Evolutionary conservation across 2,113 vertebrate species (phyloP).

Genomic region (Tricholaema leucomelas): DNA sequence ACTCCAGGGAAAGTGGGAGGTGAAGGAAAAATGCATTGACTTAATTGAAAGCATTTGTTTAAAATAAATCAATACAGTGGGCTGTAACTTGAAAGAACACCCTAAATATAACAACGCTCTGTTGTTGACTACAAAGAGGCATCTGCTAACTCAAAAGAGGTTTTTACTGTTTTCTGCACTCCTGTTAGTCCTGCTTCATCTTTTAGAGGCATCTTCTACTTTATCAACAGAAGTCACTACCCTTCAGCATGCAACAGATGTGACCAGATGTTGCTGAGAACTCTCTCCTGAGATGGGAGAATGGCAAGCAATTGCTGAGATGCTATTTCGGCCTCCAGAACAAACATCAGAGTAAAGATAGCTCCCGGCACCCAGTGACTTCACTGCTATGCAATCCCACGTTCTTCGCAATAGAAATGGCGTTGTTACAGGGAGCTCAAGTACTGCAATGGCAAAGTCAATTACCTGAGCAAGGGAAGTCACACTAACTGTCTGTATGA

Average conservation of each 20-base stretch:
- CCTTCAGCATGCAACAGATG: neutral
- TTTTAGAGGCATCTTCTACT: neutral
- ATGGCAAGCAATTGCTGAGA: neutral
- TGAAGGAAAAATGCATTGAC: constrained; percentile 20
- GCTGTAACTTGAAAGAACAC: neutral
- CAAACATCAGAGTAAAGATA: neutral
- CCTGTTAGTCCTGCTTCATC: neutral
- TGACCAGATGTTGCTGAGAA: neutral
- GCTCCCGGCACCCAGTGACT: neutral
- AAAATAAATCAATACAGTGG: constrained; percentile 46
- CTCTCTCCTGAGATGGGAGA: neutral
- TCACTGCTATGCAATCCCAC: neutral
- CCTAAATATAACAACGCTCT: neutral
- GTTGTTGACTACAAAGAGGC: neutral
- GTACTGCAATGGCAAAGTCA: neutral
- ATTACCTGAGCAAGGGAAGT: neutral
- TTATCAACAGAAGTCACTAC: neutral
- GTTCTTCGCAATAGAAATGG: neutral
- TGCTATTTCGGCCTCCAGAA: neutral
- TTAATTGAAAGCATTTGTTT: constrained; percentile 50
- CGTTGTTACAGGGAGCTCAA: neutral
- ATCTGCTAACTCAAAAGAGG: neutral
- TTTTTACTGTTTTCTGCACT: neutral
- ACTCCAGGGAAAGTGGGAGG: constrained; percentile 28
- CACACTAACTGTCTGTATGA: neutral